A percentile compares a stretch with the other conserved stretches of the same genome.
phyloP scores from a whole-genome alignment of 2,888 invertebrate species.

The Baccha elongata region DNA sequence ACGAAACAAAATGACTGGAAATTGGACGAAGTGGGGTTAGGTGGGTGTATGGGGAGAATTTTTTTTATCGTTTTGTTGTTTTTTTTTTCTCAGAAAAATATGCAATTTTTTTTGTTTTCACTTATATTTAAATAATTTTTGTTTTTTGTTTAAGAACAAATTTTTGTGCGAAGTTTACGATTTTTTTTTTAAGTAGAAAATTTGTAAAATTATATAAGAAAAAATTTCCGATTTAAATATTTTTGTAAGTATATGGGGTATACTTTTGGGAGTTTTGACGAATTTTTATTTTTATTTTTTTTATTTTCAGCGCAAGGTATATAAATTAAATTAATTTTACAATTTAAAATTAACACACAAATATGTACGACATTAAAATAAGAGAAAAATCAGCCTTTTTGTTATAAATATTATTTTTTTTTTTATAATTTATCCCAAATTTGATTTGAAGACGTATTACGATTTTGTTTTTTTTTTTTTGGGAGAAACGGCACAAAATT shows the following conservation, averaged over 20 bases:
- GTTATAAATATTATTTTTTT: slow-evolving; percentile 75
- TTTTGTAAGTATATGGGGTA: slow-evolving; percentile 4
- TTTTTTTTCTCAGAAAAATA: slow-evolving; percentile 58
- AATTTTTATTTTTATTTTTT: slow-evolving; percentile 30
- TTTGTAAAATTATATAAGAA: slow-evolving; percentile 68
- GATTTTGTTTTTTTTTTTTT: slow-evolving; percentile 33
- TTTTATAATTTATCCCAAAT: slow-evolving; percentile 37
- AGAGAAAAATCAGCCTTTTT: slow-evolving; percentile 81
- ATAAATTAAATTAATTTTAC: slow-evolving; percentile 58
- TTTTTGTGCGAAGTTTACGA: slow-evolving; percentile 56
- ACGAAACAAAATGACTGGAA: slow-evolving; percentile 44
- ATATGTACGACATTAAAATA: slow-evolving; percentile 81
- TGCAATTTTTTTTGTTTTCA: slow-evolving; percentile 38
- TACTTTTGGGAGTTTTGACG: slow-evolving; percentile 42
- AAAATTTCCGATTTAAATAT: slow-evolving; percentile 36
- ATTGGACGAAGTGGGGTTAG: slow-evolving; percentile 13
- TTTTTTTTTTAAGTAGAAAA: slow-evolving; percentile 53
- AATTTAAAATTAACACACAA: slow-evolving; percentile 75
- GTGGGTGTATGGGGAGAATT: slow-evolving; percentile 24
- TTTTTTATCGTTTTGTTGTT: slow-evolving; percentile 38
- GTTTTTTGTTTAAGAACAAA: slow-evolving; percentile 26
- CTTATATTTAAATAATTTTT: slow-evolving; percentile 14
- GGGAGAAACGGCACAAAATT: slow-evolving; percentile 72
- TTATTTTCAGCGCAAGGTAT: slow-evolving; percentile 60
- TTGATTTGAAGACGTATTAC: slow-evolving; percentile 42